Evolutionary conservation across 1,140 invertebrate genomes (phyloP).

Genomic region (Daktulosphaira vitifoliae): DNA sequence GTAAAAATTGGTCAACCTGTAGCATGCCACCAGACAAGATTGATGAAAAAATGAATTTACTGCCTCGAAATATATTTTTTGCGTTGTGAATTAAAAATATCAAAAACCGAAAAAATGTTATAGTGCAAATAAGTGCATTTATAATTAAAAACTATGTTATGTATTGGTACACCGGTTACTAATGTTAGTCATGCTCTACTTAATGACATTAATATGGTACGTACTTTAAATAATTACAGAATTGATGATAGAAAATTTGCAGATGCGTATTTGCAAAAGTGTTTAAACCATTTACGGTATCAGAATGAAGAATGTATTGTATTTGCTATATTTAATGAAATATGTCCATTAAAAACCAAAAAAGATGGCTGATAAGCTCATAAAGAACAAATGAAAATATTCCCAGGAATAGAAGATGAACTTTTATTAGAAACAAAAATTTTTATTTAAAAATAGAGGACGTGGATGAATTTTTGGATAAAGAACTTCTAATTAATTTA

Average conservation of each 20-base stretch:
- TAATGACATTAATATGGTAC: slow-evolving; percentile 35
- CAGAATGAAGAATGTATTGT: slow-evolving; percentile 35
- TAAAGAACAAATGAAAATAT: slow-evolving; percentile 16
- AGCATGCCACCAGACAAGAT: slow-evolving; percentile 37
- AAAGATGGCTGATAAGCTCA: neutral
- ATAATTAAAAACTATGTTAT: no score
- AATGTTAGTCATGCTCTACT: slow-evolving; percentile 29
- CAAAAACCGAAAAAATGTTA: no score
- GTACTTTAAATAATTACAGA: slow-evolving; percentile 20
- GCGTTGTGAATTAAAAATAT: no score
- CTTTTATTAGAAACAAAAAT: neutral
- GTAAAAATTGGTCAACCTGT: neutral
- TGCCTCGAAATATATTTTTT: no score
- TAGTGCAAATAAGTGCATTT: no score
- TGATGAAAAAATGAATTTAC: no score
- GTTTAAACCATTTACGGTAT: slow-evolving; percentile 40
- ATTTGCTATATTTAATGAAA: slow-evolving; percentile 39
- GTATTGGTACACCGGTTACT: no score
- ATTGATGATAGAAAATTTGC: slow-evolving; percentile 21
- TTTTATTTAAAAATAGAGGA: neutral
- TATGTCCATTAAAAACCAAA: slow-evolving; percentile 4
- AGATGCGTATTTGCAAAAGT: slow-evolving; percentile 33
- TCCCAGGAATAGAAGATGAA: slow-evolving; percentile 32
- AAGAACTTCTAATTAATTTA: neutral
- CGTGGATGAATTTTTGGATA: neutral